Evolutionary conservation across 1,140 invertebrate species (phyloP), one percentile per base, ranked within the genome.

Genomic region (Liolophura sinensis): DNA sequence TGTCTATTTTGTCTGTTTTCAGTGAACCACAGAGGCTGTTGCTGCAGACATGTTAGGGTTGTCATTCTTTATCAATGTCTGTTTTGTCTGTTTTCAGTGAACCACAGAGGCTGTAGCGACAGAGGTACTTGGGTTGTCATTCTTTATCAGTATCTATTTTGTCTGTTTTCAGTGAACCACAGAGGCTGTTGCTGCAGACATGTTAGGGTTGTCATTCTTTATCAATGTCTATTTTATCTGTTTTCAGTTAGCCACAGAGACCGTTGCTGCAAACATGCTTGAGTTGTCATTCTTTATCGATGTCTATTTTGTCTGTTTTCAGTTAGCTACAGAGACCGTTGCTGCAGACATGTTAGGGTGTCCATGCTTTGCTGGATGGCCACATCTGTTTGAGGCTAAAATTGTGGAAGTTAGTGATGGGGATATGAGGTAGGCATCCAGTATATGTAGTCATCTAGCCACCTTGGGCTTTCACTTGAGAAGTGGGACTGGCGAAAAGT

Each of bases 331-430:
- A 14, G 69, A 78, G 9, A 60, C 71, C 18, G 56, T 82, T 11
- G 82, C 80, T 0, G 77, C 87, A 0, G 82, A 91, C 46, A 79
- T 92, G 50, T 77, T 96, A 16, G 92, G 91, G 0, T 90, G 91
- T 77, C 86, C 85, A 25, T 87, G 96, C 0, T 92, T 89, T 85
- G 92, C 94, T 0, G 88, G 88, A 6, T 98, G 95, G 95, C 96
- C 96, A 7, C 92, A 96, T 86, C 85, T 98, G 25, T 86, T 89
- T 46, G 92, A 94, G 83, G 92, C 86, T 14, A 84, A 88, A 78
- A 89, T 91, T 48, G 79, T 88, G 49, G 81, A 85, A 61, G 86
- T 91, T 20, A 87, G 87, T 4, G 87, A 88, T 71, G 84, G 85
- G 58, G 80, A 86, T 22, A 78, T 70, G 67, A 83, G 82, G 64